Evolutionary conservation across 64 coral and sea anemone genomes (phyloP).

Genomic region (Acropora yongei): DNA sequence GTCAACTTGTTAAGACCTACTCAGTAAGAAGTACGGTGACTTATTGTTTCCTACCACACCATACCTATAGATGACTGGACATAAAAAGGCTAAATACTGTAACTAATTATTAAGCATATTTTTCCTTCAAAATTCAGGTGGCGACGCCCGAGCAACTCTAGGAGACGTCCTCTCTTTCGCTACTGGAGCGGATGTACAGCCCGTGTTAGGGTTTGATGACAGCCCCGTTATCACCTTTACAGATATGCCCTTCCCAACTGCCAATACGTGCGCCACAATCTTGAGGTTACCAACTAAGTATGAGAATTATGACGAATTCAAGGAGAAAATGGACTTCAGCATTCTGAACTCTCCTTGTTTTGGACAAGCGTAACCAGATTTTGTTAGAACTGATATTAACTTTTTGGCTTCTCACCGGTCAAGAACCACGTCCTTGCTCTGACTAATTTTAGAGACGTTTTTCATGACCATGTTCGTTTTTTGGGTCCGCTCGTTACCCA

Average conservation of each 20-base stretch:
- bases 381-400: no score
- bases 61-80: background rate
- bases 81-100: background rate
- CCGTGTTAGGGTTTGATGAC: conserved; percentile 52
- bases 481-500: conserved; percentile 1
- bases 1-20: background rate
- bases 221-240: conserved; percentile 35
- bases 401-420: no score
- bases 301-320: conserved; percentile 45
- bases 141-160: conserved; percentile 53
- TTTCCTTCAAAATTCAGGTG: conserved; percentile 16
- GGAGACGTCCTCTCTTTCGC: conserved; percentile 54
- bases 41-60: background rate
- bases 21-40: background rate
- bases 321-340: conserved; percentile 60
- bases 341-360: conserved; percentile 73
- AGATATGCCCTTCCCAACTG: conserved; percentile 20
- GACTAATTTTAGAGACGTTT: no score
- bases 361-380: conserved; percentile 51
- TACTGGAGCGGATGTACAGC: conserved; percentile 53
- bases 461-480: background rate
- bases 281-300: conserved; percentile 27
- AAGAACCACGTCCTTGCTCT: no score
- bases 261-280: conserved; percentile 53
- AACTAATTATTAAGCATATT: background rate